Base-by-base conservation (phyloP, 53 echinoderm and acorn worm species). In the Antedon mediterranea region DNA sequence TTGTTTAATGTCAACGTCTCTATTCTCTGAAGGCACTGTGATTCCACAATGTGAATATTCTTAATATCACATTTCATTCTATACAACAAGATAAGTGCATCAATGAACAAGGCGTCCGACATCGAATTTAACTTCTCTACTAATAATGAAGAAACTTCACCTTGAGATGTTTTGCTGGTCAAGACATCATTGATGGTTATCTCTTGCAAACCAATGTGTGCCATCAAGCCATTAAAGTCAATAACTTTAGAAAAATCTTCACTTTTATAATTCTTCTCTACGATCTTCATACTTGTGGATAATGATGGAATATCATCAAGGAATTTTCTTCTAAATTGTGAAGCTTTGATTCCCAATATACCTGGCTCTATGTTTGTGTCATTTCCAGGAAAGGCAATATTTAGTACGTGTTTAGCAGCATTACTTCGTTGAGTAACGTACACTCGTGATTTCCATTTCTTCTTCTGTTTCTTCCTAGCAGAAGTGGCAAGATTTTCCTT, bases 1-100 rank as follows among this genome's bases (percentile, higher is more conserved):
- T 83, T 85, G 33, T 89, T 72, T 9, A 74, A 37, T 28, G 87
- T 82, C 87, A 85, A 95, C 15, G 74, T 74, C 14, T 71, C 15
- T 28, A 93, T 74, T 76, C 75, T 79, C 29, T 29, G 73, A 8
- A 81, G 78, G 57, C 97, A 95, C 57, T 57, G 57, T 18, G 57
- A 57, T 26, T 57, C 57, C 20, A 57, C 9, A 3, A 57, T 26
- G 2, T 18, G 7, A 18, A 8, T 18, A 26, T 57, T 18, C 23
- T 11, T 8, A 18, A 57, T 57, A 6, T 8, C 23, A 2, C 2
- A 2, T 57, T 57, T 57, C 2, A 57, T 8, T 26, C 57, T 57
- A 26, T 57, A 57, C 20, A 57, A 57, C 11, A 57, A 23, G 3
- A 57, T 13, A 57, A 57, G 7, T 15, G 57, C 57, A 57, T 57